These are phyloP conservation scores for Acanthosepion lycidas DNA, from an alignment of 2,888 invertebrate genomes.

Conservation along the genomic window DNA sequence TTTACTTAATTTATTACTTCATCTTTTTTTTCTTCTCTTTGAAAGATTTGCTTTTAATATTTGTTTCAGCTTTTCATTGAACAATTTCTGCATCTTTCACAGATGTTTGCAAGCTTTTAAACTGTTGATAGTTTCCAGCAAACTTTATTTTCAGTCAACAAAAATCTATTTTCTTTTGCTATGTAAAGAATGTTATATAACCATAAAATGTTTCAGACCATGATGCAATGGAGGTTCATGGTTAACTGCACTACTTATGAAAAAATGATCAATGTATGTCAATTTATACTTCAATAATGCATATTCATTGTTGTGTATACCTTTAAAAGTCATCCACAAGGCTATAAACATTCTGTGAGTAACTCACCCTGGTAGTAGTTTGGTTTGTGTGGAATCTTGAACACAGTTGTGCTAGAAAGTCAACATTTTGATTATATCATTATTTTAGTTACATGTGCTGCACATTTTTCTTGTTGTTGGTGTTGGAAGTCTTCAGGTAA, in stretches of 20 bases:
- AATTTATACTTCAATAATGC: neutral
- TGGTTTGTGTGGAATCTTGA: too few species aligned
- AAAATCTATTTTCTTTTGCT: neutral
- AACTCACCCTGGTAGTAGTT: too few species aligned
- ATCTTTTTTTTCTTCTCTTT: neutral
- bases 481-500: too few species aligned
- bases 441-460: too few species aligned
- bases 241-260: neutral
- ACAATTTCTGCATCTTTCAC: neutral
- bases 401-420: too few species aligned
- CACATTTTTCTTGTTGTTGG: too few species aligned
- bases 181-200: neutral
- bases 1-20: neutral
- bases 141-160: neutral
- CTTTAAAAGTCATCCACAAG: too few species aligned
- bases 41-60: neutral
- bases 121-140: neutral
- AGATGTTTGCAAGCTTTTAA: neutral
- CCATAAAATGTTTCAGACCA: neutral
- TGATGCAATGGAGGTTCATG: neutral
- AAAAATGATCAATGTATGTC: neutral
- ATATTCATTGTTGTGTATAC: neutral
- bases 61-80: neutral
- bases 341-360: neutral
- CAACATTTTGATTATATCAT: too few species aligned